Conservation (phyloP, 2,797 vertebrate species). For the Neosilurus hyrtlii region DNA sequence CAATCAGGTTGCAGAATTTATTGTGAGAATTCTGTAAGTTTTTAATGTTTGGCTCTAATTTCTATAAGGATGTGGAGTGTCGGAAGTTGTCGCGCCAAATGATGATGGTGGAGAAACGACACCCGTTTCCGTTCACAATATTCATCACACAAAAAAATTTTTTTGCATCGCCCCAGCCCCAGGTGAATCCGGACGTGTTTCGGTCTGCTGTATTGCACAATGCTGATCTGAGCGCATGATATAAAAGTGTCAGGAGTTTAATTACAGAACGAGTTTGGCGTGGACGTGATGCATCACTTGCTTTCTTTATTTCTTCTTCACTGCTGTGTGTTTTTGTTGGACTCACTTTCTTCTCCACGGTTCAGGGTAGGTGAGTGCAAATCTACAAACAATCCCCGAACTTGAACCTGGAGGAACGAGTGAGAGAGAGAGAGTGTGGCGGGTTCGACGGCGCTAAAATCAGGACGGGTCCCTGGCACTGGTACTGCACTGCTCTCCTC, state of each 20-base stretch:
- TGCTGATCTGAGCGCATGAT: too few species aligned
- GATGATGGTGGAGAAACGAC: not conserved
- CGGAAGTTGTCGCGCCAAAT: accelerated
- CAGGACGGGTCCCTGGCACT: conserved; percentile 54
- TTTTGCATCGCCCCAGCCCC: too few species aligned
- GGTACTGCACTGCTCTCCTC: conserved; percentile 62
- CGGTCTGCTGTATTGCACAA: not conserved
- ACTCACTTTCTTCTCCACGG: not conserved
- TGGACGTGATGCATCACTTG: not conserved
- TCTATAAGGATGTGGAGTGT: not conserved
- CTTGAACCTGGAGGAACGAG: not conserved
- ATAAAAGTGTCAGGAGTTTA: not conserved
- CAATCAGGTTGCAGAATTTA: too few species aligned
- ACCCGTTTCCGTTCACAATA: not conserved
- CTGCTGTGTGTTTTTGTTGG: conserved; percentile 25
- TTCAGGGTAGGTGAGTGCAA: not conserved
- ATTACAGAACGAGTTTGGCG: not conserved
- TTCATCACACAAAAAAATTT: too few species aligned
- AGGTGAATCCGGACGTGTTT: not conserved
- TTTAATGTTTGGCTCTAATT: not conserved
- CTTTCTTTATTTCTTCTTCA: not conserved
- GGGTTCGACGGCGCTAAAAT: not conserved
- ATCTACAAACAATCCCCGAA: conserved; percentile 11
- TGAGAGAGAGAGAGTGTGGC: not conserved
- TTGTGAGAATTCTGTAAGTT: too few species aligned